Conservation (phyloP, 92 coral and sea anemone genomes). For the Blastomussa wellsi region DNA sequence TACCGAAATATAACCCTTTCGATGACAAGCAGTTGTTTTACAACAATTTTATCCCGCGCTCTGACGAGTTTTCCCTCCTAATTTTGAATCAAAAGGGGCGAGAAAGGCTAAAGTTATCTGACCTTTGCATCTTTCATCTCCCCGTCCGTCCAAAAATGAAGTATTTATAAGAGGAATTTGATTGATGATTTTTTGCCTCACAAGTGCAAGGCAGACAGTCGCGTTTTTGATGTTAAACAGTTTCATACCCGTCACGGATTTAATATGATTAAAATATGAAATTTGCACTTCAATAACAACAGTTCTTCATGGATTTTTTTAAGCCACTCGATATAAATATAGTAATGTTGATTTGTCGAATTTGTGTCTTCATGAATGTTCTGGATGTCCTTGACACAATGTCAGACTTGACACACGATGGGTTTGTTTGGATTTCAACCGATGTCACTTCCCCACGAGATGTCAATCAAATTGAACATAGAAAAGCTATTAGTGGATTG, state of each 20-base stretch:
- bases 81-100: not conserved
- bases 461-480: conserved; percentile 70
- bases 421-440: conserved; percentile 23
- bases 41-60: not conserved
- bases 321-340: not conserved
- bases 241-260: not conserved
- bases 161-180: not conserved
- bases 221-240: not conserved
- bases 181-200: conserved; percentile 24
- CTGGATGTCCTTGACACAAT: conserved; percentile 9
- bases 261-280: not conserved
- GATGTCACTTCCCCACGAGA: conserved; percentile 56
- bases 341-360: conserved; percentile 27
- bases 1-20: not conserved
- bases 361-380: conserved; percentile 2
- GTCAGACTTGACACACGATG: conserved; percentile 4
- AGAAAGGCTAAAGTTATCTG: not conserved
- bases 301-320: not conserved
- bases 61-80: not conserved
- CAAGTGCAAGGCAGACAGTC: not conserved
- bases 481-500: conserved; percentile 74
- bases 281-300: not conserved
- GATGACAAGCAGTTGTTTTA: not conserved
- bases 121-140: not conserved
- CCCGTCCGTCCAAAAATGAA: conserved; percentile 2